phyloP scores from a whole-genome alignment of 1,140 invertebrate species.

The Camponotus vicinus region DNA sequence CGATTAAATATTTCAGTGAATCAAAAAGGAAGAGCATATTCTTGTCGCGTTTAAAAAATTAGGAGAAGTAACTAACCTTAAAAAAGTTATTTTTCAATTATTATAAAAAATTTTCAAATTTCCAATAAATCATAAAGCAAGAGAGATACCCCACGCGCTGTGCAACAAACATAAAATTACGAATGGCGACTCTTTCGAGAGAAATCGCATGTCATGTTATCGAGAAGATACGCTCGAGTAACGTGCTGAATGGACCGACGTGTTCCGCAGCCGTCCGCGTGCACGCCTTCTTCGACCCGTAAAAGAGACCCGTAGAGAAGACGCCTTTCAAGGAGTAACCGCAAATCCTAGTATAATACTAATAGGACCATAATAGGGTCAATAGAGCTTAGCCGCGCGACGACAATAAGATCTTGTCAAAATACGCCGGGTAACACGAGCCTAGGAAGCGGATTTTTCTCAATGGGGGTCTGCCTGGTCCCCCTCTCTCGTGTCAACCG shows the following conservation, averaged over 20 bases:
- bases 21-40: too few species aligned
- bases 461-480: slow-evolving; percentile 79
- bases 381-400: slow-evolving; percentile 84
- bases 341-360: slow-evolving; percentile 86
- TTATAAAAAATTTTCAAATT: neutral
- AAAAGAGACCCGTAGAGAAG: slow-evolving; percentile 74
- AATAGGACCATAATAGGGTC: slow-evolving; percentile 86
- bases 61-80: too few species aligned
- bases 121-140: neutral
- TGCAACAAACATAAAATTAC: neutral
- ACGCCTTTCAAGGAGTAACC: slow-evolving; percentile 81
- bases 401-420: slow-evolving; percentile 86
- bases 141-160: neutral
- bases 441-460: slow-evolving; percentile 85
- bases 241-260: slow-evolving; percentile 45
- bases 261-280: slow-evolving; percentile 58
- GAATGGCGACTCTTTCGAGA: slow-evolving; percentile 41
- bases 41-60: too few species aligned
- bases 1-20: too few species aligned
- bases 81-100: neutral
- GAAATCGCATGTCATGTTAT: slow-evolving; percentile 61
- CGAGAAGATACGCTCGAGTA: slow-evolving; percentile 36
- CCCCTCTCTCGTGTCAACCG: slow-evolving; percentile 52
- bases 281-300: slow-evolving; percentile 58
- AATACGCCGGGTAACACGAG: slow-evolving; percentile 85